phyloP scores from a whole-genome alignment of 1,140 invertebrate species.

The Drosophila kepulauana region DNA sequence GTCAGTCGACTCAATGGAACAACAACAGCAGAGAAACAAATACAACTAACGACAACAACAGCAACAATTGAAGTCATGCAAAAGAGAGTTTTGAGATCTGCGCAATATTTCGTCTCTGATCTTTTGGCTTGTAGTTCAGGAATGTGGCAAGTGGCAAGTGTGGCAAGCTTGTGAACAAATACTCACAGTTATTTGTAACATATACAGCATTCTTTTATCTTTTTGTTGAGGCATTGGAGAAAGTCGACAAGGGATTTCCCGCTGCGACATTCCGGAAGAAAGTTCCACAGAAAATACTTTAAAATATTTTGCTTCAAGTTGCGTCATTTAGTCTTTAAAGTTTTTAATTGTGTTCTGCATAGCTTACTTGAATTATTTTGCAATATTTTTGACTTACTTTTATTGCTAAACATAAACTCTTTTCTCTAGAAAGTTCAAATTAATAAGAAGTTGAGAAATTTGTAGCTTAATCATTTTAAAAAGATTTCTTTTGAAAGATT shows the following conservation, averaged over 20 bases:
- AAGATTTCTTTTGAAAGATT: too few relatives aligned
- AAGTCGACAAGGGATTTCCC: constrained; percentile 2
- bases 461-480: too few relatives aligned
- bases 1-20: constrained; percentile 48
- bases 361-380: too few relatives aligned
- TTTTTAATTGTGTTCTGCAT: too few relatives aligned
- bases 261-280: neutral
- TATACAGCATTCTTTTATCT: neutral
- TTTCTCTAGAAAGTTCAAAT: too few relatives aligned
- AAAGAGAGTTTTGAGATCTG: constrained; percentile 14
- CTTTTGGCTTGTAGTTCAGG: constrained; percentile 15
- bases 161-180: neutral
- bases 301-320: too few relatives aligned
- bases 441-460: too few relatives aligned
- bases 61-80: constrained; percentile 19
- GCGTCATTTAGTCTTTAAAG: too few relatives aligned
- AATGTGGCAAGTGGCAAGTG: constrained; percentile 15
- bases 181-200: constrained; percentile 14
- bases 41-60: constrained; percentile 26
- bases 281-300: neutral
- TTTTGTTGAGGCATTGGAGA: neutral
- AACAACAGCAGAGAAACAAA: constrained; percentile 26
- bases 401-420: too few relatives aligned
- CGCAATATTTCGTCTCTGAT: constrained; percentile 20
- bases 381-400: too few relatives aligned